phyloP scores from a whole-genome alignment of 2,888 invertebrate species.

The Machimus rusticus region DNA sequence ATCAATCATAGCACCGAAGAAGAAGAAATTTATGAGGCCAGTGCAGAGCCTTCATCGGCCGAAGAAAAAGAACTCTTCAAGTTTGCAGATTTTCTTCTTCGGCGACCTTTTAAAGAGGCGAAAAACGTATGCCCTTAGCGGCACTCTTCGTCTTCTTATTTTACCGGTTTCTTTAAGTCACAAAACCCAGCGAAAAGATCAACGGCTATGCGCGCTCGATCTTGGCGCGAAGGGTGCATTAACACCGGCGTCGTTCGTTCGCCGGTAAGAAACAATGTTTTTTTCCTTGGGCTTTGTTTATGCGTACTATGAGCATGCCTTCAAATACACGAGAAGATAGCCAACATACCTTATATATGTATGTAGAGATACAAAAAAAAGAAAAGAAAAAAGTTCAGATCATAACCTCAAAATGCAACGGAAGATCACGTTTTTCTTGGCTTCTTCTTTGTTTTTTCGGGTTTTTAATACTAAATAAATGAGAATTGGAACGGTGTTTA shows the following conservation, averaged over 20 bases:
- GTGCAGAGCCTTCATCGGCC: background rate
- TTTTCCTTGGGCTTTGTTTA: background rate
- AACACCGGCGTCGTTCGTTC: background rate
- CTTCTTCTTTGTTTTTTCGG: background rate
- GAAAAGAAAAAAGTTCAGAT: background rate
- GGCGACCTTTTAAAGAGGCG: background rate
- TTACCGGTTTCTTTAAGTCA: background rate
- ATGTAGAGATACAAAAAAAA: background rate
- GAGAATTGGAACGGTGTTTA: background rate
- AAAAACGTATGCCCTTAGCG: background rate
- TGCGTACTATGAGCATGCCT: constrained; percentile 2
- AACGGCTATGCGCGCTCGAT: background rate
- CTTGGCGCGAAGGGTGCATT: background rate
- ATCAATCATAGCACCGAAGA: constrained; percentile 2
- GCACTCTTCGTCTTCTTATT: background rate
- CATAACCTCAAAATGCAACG: constrained; percentile 1
- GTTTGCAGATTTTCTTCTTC: background rate
- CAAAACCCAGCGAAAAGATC: background rate
- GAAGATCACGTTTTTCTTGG: background rate
- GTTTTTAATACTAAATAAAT: background rate
- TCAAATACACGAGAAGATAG: background rate
- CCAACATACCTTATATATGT: too few species aligned
- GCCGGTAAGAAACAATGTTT: background rate
- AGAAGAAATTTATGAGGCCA: background rate
- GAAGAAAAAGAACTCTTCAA: background rate